Base-by-base conservation (phyloP, 2,888 invertebrate genomes). In the Torymus texanus region DNA sequence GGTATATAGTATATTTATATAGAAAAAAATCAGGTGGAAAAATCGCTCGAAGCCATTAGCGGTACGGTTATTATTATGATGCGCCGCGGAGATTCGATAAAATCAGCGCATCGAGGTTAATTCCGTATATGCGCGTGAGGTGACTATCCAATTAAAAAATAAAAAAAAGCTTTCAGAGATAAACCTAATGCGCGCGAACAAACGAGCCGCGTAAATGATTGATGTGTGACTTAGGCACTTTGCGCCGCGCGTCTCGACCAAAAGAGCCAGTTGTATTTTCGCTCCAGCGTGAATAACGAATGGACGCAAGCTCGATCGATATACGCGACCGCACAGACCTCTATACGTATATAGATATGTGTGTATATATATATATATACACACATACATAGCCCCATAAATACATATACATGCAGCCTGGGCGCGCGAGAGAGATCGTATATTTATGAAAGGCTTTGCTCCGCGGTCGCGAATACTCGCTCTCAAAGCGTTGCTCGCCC, bases 401-500 rank as follows among this genome's bases (percentile, higher is more conserved):
- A 41, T 41, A 41, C 41, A 41, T 41, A 41, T 8, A 1, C 41
- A 41, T 41, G 41, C 41, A 41, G 41, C 41, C 41, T 8, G 41
- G 3, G 29, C 29, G 29, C 8, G 41, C 2, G 5, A 41, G 41
- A 5, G 41, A 41, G 41, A 41, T 41, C 41, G 18, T 61, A 51
- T 77, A 71, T 71, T 65, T 71, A 68, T 75, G 75, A 53, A 77
- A 77, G 65, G 65, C 63, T 58, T 67, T 61, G 18, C 62, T 21
- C 24, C 61, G 55, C 68, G n/a, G 41, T 68, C 67, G 55, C 12
- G n/a, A 65, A 65, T 55, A 56, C 16, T 75, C 61, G 41, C 10
- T 41, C 29, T 56, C 41, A 21, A 68, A 68, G 68, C 51, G 18
- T 11, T 41, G 41, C 41, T 41, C 41, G 41, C 16, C 18, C 14